Conservation (phyloP, 2,888 invertebrate species). For the Drosophila atripex region DNA sequence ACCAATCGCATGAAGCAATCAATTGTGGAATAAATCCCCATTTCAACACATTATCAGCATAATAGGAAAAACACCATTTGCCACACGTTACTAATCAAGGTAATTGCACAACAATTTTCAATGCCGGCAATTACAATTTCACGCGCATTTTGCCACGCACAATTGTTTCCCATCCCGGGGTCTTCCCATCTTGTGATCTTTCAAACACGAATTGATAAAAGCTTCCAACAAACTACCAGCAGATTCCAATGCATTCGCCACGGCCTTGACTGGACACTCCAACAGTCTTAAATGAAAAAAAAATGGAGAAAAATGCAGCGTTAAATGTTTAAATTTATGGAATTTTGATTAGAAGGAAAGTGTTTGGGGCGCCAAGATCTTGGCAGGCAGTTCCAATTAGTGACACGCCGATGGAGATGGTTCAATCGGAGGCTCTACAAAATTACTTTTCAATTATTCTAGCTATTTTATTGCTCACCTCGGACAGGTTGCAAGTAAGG, state of each 20-base stretch:
- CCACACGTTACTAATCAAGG: constrained; percentile 54
- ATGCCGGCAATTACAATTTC: constrained; percentile 52
- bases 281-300: neutral
- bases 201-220: constrained; percentile 22
- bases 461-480: constrained; percentile 64
- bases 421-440: constrained; percentile 57
- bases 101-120: constrained; percentile 50
- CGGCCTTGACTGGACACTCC: constrained; percentile 12
- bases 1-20: constrained; percentile 31
- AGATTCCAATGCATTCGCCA: constrained; percentile 29
- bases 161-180: constrained; percentile 21
- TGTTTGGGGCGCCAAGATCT: constrained; percentile 39
- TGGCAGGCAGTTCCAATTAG: constrained; percentile 45
- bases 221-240: constrained; percentile 24
- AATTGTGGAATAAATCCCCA: constrained; percentile 33
- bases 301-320: constrained; percentile 26
- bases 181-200: constrained; percentile 15
- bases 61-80: constrained; percentile 19
- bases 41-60: constrained; percentile 46
- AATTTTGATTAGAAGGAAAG: constrained; percentile 60
- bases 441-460: constrained; percentile 77
- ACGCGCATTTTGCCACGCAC: constrained; percentile 52
- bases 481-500: constrained; percentile 16
- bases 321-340: constrained; percentile 63
- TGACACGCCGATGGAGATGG: constrained; percentile 50